These are phyloP conservation scores for Anarrhichthys ocellatus DNA, from an alignment of 2,113 vertebrate species.

Conservation along the genomic window DNA sequence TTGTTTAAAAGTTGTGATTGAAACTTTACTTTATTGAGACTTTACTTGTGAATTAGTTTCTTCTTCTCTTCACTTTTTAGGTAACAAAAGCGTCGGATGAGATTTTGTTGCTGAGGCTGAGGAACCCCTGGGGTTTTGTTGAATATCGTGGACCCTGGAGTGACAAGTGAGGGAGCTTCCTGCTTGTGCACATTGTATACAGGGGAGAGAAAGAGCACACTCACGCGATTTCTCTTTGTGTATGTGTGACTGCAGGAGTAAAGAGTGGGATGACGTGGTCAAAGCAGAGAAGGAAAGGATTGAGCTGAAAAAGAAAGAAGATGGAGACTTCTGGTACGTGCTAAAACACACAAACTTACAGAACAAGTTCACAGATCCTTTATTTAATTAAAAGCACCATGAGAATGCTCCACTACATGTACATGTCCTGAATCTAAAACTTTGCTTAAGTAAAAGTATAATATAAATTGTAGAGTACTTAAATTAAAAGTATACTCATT, in stretches of 20 bases:
- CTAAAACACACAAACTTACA: neutral
- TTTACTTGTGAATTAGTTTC: neutral
- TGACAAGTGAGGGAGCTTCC: slow-evolving; percentile 79
- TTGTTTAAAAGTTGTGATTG: neutral
- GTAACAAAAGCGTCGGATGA: slow-evolving; percentile 70
- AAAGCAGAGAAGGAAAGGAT: slow-evolving; percentile 76
- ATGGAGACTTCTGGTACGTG: slow-evolving; percentile 87
- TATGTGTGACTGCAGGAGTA: slow-evolving; percentile 68
- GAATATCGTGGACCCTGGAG: slow-evolving; percentile 87
- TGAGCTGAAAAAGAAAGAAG: slow-evolving; percentile 77
- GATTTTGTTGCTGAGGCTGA: slow-evolving; percentile 78
- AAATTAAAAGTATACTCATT: neutral
- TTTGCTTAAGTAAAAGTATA: neutral
- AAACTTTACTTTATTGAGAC: neutral
- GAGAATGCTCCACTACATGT: neutral
- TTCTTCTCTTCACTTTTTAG: slow-evolving; percentile 58
- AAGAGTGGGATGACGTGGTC: slow-evolving; percentile 79
- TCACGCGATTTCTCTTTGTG: neutral
- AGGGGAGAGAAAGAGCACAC: neutral
- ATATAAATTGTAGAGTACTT: neutral
- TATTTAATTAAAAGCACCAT: neutral
- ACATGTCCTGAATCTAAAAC: neutral
- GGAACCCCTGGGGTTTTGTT: slow-evolving; percentile 88
- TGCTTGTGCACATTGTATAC: neutral
- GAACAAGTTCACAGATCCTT: neutral